Base-by-base conservation (phyloP, 1,140 invertebrate genomes). In the Drosophila lacteicornis region DNA sequence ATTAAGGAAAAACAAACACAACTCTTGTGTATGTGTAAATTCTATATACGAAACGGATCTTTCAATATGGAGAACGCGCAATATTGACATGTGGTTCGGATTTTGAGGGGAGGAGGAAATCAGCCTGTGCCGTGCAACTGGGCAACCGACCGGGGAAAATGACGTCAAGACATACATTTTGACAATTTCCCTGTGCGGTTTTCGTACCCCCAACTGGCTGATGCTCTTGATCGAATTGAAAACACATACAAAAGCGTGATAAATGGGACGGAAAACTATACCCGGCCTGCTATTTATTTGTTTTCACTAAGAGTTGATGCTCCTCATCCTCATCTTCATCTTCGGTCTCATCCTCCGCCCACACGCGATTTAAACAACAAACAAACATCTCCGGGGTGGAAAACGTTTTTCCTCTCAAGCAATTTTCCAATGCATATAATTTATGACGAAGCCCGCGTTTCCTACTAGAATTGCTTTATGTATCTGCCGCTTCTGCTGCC, bases 81-180 rank as follows among this genome's bases (percentile, higher is more conserved):
- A 84, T 87, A 87, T 88, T 87, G 77, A 87, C 84, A 87, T 87
- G 77, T 84, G 84, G 84, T 76, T 70, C 13, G 38, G 33, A 36
- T 36, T 36, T 36, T 36, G 8, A 25, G 22, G 22, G 8, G 9
- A 9, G 9, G 9, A 9, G 33, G 60, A 33, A 49, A 49, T 47
- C 27, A 33, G 47, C 62, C 55, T 51, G 59, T 40, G 59, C 55
- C 43, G 47, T 61, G 46, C 61, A 45, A n/a, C 36, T 17, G 77
- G 59, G 42, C 65, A 47, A 22, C 65, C 78, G 65, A 81, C 70
- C 56, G 67, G 79, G 53, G 19, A 77, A 46, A 36, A 73, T 90
- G 85, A 90, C 85, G 85, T 90, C 85, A 90, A 90, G 62, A 50
- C 81, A 85, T 90, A 79, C 71, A 90, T 90, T 85, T 90, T 90